Base-by-base conservation (phyloP, 2,888 invertebrate species). In the Hyles lineata region DNA sequence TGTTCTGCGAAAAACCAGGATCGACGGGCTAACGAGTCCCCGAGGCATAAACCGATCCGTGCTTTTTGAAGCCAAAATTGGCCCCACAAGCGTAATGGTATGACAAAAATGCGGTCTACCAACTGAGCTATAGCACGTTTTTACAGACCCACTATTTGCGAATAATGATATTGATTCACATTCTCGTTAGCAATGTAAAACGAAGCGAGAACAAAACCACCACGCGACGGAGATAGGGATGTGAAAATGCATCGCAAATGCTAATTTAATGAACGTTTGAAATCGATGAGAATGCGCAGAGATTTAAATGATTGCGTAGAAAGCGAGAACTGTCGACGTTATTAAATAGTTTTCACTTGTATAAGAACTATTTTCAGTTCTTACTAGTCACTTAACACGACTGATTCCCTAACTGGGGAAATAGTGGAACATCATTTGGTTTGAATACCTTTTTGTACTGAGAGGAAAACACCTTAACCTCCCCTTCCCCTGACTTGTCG, bases 221-320 rank as follows among this genome's bases (percentile, higher is more conserved):
- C 11, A 50, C 43, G 29, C 61, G 29, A 32, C 29, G 29, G 23
- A 43, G n/a, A 9, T 21, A 62, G 15, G 43, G 17, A 67, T 43
- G 21, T 2, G 23, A 15, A 67, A 15, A 67, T 67, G 63, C 63
- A 62, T 32, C 29, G 61, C 61, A 67, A 67, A 67, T 67, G 63
- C 63, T 67, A 67, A 67, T 67, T 67, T 67, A 67, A 67, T 67
- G 63, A 67, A 67, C 43, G 21, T 19, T 35, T 35, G 2, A 15
- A 63, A 67, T 9, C 35, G 43, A 63, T 63, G 63, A 63, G 35
- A 35, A 63, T 67, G 67, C 67, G 50, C 23, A 6, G 15, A 67
- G 67, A 63, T 35, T 50, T 67, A 67, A 67, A 67, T 67, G 50
- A 23, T 11, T 67, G 67, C 23, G 67, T 50, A 50, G 50, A 67